phyloP scores from a whole-genome alignment of 2,888 invertebrate genomes.

The Standfussiana lucernea region DNA sequence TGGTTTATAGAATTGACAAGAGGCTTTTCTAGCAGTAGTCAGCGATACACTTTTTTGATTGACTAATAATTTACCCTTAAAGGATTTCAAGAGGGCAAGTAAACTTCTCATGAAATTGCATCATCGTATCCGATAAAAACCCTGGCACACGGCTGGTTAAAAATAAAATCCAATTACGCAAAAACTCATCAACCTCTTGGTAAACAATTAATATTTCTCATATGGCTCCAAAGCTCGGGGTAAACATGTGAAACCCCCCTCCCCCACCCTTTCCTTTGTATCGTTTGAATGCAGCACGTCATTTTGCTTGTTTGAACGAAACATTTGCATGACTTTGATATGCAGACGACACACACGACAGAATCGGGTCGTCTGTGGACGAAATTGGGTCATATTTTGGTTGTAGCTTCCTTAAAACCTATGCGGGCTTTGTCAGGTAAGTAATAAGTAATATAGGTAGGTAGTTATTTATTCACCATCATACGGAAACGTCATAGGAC shows the following conservation, averaged over 20 bases:
- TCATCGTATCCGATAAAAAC: background rate
- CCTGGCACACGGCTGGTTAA: background rate
- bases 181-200: background rate
- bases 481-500: no score
- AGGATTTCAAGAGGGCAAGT: background rate
- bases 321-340: constrained; percentile 5
- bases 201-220: constrained; percentile 3
- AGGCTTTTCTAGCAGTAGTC: no score
- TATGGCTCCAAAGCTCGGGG: background rate
- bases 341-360: background rate
- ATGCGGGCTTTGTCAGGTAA: no score
- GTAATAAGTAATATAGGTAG: no score
- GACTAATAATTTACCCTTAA: background rate
- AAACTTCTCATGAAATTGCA: background rate
- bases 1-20: background rate
- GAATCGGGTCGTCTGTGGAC: background rate
- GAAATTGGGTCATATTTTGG: background rate
- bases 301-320: background rate
- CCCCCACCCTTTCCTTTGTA: background rate
- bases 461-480: no score
- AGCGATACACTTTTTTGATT: background rate
- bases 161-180: background rate
- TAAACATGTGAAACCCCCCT: background rate
- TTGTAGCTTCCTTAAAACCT: background rate
- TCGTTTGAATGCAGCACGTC: background rate